phyloP scores from a whole-genome alignment of 2,888 invertebrate species.

The Chloroclystis v-ata region DNA sequence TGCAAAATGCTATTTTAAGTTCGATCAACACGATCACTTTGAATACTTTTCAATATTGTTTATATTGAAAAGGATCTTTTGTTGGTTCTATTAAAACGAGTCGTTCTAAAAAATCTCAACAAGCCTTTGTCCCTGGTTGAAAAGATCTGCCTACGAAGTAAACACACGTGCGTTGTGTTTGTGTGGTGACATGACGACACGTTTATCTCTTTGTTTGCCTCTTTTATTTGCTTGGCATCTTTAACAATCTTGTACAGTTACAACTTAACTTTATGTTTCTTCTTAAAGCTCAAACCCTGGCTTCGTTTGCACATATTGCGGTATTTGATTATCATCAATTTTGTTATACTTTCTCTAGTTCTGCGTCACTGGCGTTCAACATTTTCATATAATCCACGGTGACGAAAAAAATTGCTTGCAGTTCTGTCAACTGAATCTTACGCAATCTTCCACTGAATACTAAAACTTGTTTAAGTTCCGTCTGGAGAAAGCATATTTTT shows the following conservation, averaged over 20 bases:
- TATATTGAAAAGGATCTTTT: conserved; percentile 31
- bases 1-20: conserved; percentile 46
- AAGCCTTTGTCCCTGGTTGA: conserved; percentile 21
- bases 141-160: conserved; percentile 44
- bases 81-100: conserved; percentile 26
- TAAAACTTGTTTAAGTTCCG: conserved; percentile 57
- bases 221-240: conserved; percentile 47
- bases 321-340: conserved; percentile 34
- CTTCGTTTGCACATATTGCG: too few relatives aligned
- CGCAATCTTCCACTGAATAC: conserved; percentile 53
- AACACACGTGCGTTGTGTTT: conserved; percentile 58
- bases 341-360: conserved; percentile 55
- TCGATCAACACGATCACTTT: conserved; percentile 29
- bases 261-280: conserved; percentile 3
- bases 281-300: too few relatives aligned
- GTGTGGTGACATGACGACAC: conserved; percentile 37
- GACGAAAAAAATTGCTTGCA: conserved; percentile 38
- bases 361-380: conserved; percentile 46
- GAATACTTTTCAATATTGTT: conserved; percentile 36
- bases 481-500: conserved; percentile 60
- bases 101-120: conserved; percentile 19
- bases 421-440: conserved; percentile 63
- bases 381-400: conserved; percentile 45
- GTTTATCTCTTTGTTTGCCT: conserved; percentile 52
- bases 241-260: conserved; percentile 32